A percentile compares a stretch with the other conserved stretches of the same genome.
Evolutionary conservation across 2,888 invertebrate species (phyloP).

Genomic region (Dryococelus australis): DNA sequence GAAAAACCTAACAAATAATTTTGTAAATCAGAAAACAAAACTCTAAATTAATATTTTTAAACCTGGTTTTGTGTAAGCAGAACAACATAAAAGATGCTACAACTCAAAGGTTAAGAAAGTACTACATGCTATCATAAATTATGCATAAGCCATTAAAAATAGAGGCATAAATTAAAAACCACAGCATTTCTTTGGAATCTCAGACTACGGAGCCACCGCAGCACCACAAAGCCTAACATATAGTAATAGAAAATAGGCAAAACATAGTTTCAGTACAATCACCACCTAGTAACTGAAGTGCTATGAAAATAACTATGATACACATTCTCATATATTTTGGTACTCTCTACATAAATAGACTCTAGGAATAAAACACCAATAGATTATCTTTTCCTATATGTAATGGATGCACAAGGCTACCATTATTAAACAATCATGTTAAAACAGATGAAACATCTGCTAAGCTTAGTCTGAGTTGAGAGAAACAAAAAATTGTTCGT

Average conservation of each 20-base stretch:
- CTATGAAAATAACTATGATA: background rate
- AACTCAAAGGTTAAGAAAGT: background rate
- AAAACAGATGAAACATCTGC: background rate
- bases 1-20: background rate
- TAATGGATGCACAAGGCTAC: background rate
- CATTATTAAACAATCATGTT: background rate
- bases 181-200: background rate
- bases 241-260: background rate
- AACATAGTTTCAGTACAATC: constrained; percentile 12
- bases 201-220: background rate
- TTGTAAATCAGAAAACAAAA: background rate
- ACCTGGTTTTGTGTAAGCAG: background rate
- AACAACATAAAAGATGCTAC: background rate
- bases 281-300: background rate
- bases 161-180: background rate
- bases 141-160: background rate
- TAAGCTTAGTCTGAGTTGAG: constrained; percentile 3
- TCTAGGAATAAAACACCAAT: constrained; percentile 16
- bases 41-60: background rate
- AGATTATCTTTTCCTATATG: background rate
- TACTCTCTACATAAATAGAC: constrained; percentile 16
- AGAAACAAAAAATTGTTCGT: background rate
- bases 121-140: background rate
- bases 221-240: background rate
- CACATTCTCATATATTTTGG: background rate